Percentiles rank a stretch among this genome's conserved stretches.
Conservation (phyloP, 2,888 invertebrate genomes). For the Mimumesa dahlbomi region DNA sequence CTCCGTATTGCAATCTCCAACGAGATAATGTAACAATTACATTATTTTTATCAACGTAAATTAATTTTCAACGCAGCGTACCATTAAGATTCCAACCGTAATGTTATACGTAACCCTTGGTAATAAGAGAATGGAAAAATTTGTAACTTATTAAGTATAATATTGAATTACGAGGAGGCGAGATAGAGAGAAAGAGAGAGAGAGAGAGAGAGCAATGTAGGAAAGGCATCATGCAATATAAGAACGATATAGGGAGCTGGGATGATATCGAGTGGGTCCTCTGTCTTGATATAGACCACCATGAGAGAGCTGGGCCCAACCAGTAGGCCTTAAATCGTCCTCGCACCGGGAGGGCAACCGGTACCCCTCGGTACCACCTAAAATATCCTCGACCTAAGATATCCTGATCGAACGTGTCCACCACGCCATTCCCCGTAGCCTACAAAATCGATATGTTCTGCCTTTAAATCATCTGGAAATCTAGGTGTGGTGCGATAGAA, state of each 20-base stretch:
- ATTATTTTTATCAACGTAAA: too few species aligned
- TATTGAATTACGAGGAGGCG: slow-evolving; percentile 45
- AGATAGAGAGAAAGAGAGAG: slow-evolving; percentile 26
- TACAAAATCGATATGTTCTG: slow-evolving; percentile 51
- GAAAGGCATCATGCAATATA: slow-evolving; percentile 36
- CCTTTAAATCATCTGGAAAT: slow-evolving; percentile 41
- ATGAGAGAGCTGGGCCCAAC: slow-evolving; percentile 69
- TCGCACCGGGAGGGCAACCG: slow-evolving; percentile 75
- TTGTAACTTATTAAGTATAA: slow-evolving; percentile 35
- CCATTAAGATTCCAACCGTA: too few species aligned
- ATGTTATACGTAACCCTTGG: neutral
- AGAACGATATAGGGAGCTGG: slow-evolving; percentile 49
- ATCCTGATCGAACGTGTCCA: slow-evolving; percentile 69
- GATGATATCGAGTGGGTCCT: slow-evolving; percentile 68
- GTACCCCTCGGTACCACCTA: slow-evolving; percentile 70
- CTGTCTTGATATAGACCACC: slow-evolving; percentile 75
- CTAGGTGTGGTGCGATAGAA: slow-evolving; percentile 37
- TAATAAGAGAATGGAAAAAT: slow-evolving; percentile 25
- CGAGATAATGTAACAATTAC: too few species aligned
- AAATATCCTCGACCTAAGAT: slow-evolving; percentile 71
- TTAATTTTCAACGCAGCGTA: too few species aligned
- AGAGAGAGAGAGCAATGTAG: slow-evolving; percentile 23
- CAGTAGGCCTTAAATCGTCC: slow-evolving; percentile 78
- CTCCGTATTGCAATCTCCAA: too few species aligned
- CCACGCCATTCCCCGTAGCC: slow-evolving; percentile 35